Conservation (phyloP, 1,140 invertebrate genomes). For the Leptopilina boulardi region DNA sequence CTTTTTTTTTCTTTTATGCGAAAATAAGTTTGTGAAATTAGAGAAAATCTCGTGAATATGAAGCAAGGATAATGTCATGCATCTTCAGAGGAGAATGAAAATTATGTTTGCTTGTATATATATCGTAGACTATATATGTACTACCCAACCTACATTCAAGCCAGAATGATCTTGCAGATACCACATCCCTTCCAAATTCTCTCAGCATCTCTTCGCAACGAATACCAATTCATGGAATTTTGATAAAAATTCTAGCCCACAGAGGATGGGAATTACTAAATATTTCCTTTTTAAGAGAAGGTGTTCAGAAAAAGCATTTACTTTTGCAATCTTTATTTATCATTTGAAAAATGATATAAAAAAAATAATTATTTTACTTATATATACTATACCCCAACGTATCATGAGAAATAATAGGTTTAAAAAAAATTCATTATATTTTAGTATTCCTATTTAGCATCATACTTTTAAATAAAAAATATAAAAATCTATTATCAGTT, state of each 20-base stretch:
- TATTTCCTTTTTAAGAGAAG: not conserved
- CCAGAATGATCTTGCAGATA: slow-evolving; percentile 26
- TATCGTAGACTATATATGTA: not conserved
- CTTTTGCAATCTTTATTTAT: not conserved
- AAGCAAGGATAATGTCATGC: not conserved
- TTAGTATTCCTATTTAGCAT: no score
- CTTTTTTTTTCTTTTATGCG: no score
- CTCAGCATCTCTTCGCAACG: not conserved
- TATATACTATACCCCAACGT: no score
- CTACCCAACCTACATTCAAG: not conserved
- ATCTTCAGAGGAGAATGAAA: not conserved
- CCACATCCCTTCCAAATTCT: slow-evolving; percentile 23
- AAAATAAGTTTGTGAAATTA: not conserved
- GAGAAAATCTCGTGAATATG: not conserved
- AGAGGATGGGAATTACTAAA: not conserved
- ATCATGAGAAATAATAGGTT: no score
- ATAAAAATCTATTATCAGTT: no score
- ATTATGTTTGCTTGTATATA: slow-evolving; percentile 10
- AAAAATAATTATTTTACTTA: no score
- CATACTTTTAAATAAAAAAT: no score
- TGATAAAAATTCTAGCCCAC: slow-evolving; percentile 12
- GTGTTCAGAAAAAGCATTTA: not conserved
- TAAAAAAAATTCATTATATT: no score
- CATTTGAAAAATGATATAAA: not conserved
- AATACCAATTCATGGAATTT: slow-evolving; percentile 29